A percentile compares a stretch with the other conserved stretches of the same genome.
These are phyloP conservation scores for Pogonomyrmex barbatus DNA, from an alignment of 1,140 invertebrate genomes.

Conservation along the genomic window DNA sequence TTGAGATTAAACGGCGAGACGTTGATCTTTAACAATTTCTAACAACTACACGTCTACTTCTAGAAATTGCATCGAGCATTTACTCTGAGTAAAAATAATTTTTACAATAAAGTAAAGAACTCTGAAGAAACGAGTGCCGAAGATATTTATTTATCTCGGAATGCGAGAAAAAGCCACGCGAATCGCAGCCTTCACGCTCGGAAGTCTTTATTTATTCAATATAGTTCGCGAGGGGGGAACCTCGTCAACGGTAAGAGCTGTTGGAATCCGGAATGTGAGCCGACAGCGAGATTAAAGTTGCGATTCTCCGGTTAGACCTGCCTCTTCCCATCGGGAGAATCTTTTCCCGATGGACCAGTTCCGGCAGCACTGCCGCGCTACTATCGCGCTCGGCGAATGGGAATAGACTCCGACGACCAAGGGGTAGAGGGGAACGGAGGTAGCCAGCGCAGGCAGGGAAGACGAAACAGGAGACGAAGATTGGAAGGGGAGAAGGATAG, in stretches of 20 bases:
- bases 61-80: slow-evolving; percentile 15
- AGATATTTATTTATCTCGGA: neutral
- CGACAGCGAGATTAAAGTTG: slow-evolving; percentile 65
- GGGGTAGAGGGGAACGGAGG: slow-evolving; percentile 43
- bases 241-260: slow-evolving; percentile 30
- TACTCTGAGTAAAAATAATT: slow-evolving; percentile 7
- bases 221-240: slow-evolving; percentile 1
- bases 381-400: slow-evolving; percentile 70
- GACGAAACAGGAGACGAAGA: slow-evolving; percentile 74
- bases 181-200: neutral
- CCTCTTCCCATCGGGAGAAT: slow-evolving; percentile 61
- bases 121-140: neutral
- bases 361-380: slow-evolving; percentile 66
- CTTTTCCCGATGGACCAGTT: slow-evolving; percentile 74
- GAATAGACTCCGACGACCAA: slow-evolving; percentile 72
- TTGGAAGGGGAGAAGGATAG: slow-evolving; percentile 65
- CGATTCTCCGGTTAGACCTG: slow-evolving; percentile 52
- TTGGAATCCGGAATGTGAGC: slow-evolving; percentile 54
- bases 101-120: neutral
- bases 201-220: slow-evolving; percentile 36
- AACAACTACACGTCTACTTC: neutral
- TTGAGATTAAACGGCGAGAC: neutral
- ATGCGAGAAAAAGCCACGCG: neutral
- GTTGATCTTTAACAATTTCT: neutral
- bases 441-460: slow-evolving; percentile 9